phyloP scores from a whole-genome alignment of 2,888 invertebrate genomes.

The Leptopilina syphax region DNA sequence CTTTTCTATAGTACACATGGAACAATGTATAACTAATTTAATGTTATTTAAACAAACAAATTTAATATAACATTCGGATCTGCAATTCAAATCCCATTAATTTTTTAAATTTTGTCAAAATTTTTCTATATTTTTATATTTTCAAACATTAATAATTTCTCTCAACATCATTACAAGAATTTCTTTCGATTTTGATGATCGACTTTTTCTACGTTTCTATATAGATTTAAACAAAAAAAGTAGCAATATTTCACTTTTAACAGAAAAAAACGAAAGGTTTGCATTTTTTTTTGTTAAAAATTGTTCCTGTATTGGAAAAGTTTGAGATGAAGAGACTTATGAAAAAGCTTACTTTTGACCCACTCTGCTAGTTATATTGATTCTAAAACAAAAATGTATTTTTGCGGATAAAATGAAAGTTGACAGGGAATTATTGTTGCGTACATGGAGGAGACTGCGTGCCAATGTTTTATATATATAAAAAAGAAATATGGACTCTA shows the following conservation, averaged over 20 bases:
- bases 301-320: slow-evolving; percentile 22
- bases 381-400: slow-evolving; percentile 23
- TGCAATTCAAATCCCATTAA: slow-evolving; percentile 24
- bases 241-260: neutral
- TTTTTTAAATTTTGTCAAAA: neutral
- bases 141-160: neutral
- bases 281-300: slow-evolving; percentile 15
- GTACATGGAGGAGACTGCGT: slow-evolving; percentile 34
- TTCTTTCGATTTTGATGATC: neutral
- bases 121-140: neutral
- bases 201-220: slow-evolving; percentile 1
- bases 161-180: neutral
- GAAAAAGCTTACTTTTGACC: slow-evolving; percentile 29
- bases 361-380: slow-evolving; percentile 21
- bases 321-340: slow-evolving; percentile 20
- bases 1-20: slow-evolving; percentile 29
- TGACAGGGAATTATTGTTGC: slow-evolving; percentile 17
- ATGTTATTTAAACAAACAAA: slow-evolving; percentile 40
- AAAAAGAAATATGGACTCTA: slow-evolving; percentile 7
- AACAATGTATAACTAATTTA: slow-evolving; percentile 36
- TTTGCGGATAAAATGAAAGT: slow-evolving; percentile 25
- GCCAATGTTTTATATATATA: slow-evolving; percentile 19
- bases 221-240: neutral
- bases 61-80: slow-evolving; percentile 33
- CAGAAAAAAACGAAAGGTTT: neutral